Percentiles rank a stretch among this genome's conserved stretches.
These are phyloP conservation scores for Ylistrum balloti DNA, from an alignment of 1,140 invertebrate species.

Conservation along the genomic window DNA sequence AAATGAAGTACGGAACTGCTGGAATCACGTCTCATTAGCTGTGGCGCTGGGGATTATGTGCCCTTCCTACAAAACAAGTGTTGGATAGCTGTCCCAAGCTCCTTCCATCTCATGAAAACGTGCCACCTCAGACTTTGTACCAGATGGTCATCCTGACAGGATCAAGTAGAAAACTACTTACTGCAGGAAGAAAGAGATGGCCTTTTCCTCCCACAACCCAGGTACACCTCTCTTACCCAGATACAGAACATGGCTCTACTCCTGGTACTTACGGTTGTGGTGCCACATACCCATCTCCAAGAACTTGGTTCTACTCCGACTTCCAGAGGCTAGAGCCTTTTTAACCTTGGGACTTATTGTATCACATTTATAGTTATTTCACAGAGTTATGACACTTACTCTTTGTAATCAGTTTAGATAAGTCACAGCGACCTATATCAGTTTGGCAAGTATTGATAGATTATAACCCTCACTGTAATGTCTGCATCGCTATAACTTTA, in stretches of 20 bases:
- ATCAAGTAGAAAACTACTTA: not conserved
- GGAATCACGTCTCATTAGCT: constrained; percentile 13
- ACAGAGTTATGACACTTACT: no score
- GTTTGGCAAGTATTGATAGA: not conserved
- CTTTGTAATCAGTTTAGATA: not conserved
- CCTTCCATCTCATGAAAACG: not conserved
- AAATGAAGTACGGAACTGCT: not conserved
- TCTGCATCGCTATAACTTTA: not conserved
- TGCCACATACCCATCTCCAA: not conserved
- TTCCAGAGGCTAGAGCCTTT: no score
- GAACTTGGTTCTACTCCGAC: no score
- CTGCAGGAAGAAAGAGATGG: not conserved
- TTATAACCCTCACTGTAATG: not conserved
- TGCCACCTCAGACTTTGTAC: not conserved
- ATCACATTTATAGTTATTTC: no score
- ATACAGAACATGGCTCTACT: not conserved
- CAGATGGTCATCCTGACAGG: not conserved
- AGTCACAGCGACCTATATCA: not conserved
- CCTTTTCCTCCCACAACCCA: not conserved
- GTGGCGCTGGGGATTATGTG: not conserved
- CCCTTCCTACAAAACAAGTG: not conserved
- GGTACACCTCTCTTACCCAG: not conserved
- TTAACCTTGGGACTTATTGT: no score
- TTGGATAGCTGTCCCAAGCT: constrained; percentile 8
- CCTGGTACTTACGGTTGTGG: not conserved